A percentile compares a stretch with the other conserved stretches of the same genome.
These are phyloP conservation scores for Jaculus jaculus DNA, from an alignment of 2,113 vertebrate genomes.

Conservation along the genomic window DNA sequence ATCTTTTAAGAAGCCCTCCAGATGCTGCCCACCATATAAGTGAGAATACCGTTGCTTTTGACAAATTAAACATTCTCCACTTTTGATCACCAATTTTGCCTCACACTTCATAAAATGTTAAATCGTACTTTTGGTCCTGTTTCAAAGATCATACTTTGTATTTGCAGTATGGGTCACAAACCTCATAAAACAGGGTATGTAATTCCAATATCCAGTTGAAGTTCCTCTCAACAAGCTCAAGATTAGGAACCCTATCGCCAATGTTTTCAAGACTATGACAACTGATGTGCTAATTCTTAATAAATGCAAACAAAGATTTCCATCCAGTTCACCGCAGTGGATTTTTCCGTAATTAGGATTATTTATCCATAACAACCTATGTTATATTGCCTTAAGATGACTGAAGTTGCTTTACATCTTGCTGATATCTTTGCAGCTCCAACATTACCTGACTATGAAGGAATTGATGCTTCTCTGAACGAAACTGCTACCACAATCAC, in stretches of 20 bases:
- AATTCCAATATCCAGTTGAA: background rate
- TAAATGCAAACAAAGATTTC: background rate
- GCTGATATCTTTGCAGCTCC: conserved; percentile 87
- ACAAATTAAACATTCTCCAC: background rate
- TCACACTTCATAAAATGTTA: conserved; percentile 3
- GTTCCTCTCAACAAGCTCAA: background rate
- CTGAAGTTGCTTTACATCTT: background rate
- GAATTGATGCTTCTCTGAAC: conserved; percentile 94
- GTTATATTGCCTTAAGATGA: background rate
- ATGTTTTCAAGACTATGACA: background rate
- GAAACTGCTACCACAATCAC: conserved; percentile 99
- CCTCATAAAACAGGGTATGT: background rate
- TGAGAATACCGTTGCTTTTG: background rate
- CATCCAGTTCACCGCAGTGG: background rate
- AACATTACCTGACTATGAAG: conserved; percentile 97
- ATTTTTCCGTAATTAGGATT: background rate
- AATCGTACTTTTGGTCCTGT: conserved; percentile 14
- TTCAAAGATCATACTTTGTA: background rate
- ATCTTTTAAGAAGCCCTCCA: background rate
- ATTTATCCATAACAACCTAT: conserved; percentile 22
- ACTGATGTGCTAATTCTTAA: background rate
- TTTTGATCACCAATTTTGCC: too few species aligned
- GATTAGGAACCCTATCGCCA: background rate
- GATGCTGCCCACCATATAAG: background rate
- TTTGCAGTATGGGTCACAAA: background rate